Percentiles rank a stretch among this genome's conserved stretches.
These are phyloP conservation scores for Falcunculus frontatus DNA, from an alignment of 2,113 vertebrate genomes.

Conservation along the genomic window DNA sequence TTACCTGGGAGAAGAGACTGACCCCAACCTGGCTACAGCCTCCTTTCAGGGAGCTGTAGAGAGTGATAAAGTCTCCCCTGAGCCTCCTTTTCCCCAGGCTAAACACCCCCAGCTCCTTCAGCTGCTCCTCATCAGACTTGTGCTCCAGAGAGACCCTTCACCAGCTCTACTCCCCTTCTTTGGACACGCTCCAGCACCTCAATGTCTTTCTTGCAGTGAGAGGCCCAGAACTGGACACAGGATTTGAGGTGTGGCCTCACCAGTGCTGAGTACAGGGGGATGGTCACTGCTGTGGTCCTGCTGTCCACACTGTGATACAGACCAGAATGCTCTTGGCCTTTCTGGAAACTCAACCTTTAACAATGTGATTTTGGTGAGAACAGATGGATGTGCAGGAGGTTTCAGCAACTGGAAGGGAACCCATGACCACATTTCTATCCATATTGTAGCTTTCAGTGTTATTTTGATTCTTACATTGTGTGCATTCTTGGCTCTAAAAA, in stretches of 20 bases:
- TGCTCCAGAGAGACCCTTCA: background rate
- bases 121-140: background rate
- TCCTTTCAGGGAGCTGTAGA: background rate
- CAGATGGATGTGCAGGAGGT: background rate
- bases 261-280: background rate
- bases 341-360: background rate
- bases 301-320: background rate
- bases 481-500: conserved; percentile 11
- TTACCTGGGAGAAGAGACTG: fast-evolving
- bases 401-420: background rate
- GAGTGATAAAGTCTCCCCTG: background rate
- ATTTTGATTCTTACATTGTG: background rate
- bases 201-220: background rate
- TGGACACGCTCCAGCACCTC: fast-evolving
- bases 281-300: fast-evolving
- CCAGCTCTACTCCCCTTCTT: fast-evolving
- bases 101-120: background rate
- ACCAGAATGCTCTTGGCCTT: background rate
- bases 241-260: fast-evolving
- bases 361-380: background rate
- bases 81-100: background rate
- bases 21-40: fast-evolving
- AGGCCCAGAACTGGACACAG: background rate
- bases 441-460: background rate
- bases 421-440: background rate